phyloP scores from a whole-genome alignment of 2,113 vertebrate species.

The Lipotes vexillifer region DNA sequence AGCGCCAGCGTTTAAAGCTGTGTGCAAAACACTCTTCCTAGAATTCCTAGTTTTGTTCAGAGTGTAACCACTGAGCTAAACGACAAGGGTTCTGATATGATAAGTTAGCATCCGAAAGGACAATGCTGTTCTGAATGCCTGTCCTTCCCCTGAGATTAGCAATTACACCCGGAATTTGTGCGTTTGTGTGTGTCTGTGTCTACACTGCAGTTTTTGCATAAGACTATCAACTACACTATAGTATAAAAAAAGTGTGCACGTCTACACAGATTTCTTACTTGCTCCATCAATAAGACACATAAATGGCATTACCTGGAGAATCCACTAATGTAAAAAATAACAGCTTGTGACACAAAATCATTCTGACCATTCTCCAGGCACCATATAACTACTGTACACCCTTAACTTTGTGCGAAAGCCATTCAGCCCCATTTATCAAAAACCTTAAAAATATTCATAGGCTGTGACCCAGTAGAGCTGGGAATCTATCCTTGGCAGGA shows the following conservation, averaged over 20 bases:
- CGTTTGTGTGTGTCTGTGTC: rapidly evolving
- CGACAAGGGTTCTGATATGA: too few species aligned
- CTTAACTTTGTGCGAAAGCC: neutral
- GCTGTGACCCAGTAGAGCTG: neutral
- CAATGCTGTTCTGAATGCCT: rapidly evolving
- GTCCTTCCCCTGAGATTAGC: rapidly evolving
- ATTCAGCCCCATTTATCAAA: neutral
- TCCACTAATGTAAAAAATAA: neutral
- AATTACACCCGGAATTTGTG: rapidly evolving
- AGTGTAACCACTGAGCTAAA: neutral
- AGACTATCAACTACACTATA: rapidly evolving
- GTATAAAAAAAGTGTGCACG: neutral
- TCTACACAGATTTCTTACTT: neutral
- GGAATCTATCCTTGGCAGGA: neutral
- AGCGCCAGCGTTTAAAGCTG: neutral
- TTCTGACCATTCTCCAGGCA: neutral
- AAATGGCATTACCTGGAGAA: neutral
- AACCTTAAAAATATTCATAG: neutral
- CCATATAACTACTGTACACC: neutral
- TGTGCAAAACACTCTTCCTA: neutral
- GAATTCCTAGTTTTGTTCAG: neutral
- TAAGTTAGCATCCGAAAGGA: neutral
- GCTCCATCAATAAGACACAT: neutral
- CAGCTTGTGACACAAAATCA: neutral
- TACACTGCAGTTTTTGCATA: too few species aligned